Evolutionary conservation across 2,113 vertebrate genomes (phyloP).

Genomic region (Grammomys surdaster): DNA sequence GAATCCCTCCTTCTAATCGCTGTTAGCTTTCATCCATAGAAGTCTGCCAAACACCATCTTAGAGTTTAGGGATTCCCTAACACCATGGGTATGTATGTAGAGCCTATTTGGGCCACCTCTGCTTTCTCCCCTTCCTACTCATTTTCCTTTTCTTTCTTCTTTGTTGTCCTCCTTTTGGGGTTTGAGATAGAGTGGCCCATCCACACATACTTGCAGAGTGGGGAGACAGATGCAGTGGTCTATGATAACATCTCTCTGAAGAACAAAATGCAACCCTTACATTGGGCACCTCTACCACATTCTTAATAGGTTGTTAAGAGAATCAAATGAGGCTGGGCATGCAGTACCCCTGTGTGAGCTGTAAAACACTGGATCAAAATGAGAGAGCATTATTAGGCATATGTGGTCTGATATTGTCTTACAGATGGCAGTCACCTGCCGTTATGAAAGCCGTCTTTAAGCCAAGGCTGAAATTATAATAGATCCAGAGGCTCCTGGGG

Average conservation of each 20-base stretch:
- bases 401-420: conserved; percentile 64
- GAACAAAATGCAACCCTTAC: neutral
- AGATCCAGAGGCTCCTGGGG: conserved; percentile 15
- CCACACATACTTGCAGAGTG: rapidly evolving
- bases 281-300: neutral
- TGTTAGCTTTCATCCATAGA: neutral
- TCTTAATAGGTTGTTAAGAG: conserved; percentile 64
- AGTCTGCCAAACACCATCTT: neutral
- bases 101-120: neutral
- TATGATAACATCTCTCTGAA: conserved; percentile 4
- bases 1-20: neutral
- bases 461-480: neutral
- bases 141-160: neutral
- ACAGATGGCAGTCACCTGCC: conserved; percentile 70
- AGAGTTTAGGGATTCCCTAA: neutral
- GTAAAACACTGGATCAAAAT: conserved; percentile 56
- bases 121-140: neutral
- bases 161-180: neutral
- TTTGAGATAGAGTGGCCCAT: neutral
- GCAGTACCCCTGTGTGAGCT: conserved; percentile 44
- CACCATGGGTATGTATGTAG: neutral
- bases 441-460: conserved; percentile 40
- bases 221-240: neutral
- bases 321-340: conserved; percentile 62
- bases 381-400: conserved; percentile 67